Evolutionary conservation across 2,797 vertebrate genomes (phyloP).

Genomic region (Amphiprion clarkii): DNA sequence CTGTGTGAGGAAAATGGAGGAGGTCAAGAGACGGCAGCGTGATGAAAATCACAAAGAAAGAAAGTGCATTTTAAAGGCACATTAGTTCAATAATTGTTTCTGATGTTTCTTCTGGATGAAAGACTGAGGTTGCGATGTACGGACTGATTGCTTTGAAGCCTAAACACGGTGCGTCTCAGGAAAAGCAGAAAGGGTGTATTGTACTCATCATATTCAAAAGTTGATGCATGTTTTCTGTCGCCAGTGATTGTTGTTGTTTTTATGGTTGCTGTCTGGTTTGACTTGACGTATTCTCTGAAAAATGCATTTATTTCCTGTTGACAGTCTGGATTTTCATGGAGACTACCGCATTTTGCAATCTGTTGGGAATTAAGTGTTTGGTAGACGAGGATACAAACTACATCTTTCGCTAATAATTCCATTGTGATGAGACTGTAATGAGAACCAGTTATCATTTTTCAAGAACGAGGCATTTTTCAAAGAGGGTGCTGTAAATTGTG

Average conservation of each 20-base stretch:
- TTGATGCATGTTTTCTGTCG: not conserved
- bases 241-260: not conserved
- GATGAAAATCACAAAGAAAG: constrained; percentile 11
- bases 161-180: not conserved
- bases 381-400: not conserved
- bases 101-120: not conserved
- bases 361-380: not conserved
- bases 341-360: not conserved
- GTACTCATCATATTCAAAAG: not conserved
- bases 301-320: not conserved
- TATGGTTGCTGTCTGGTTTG: not conserved
- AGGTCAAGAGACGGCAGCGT: not conserved
- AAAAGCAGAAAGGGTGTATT: not conserved
- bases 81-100: not conserved
- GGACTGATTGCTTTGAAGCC: not conserved
- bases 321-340: not conserved
- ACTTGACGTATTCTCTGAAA: not conserved
- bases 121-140: not conserved
- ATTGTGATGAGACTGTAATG: not conserved
- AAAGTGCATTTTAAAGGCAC: not conserved
- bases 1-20: constrained; percentile 9
- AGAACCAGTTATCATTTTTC: not conserved
- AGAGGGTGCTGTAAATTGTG: not conserved
- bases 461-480: not conserved
- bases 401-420: not conserved